Evolutionary conservation across 1,140 invertebrate species (phyloP).

Genomic region (Panagrolaimus sp.): DNA sequence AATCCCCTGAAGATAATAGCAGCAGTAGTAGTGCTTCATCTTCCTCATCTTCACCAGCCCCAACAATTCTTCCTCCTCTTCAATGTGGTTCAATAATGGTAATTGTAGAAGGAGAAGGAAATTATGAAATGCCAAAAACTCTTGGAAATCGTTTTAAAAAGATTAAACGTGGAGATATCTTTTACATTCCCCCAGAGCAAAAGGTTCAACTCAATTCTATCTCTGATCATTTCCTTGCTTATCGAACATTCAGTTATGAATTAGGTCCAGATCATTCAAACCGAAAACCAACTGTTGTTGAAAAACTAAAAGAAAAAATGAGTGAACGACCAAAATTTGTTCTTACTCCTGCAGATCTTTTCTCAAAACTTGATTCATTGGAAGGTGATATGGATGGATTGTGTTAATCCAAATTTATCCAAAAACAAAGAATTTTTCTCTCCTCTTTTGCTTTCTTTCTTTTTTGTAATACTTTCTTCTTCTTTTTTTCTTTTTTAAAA

Average conservation of each 20-base stretch:
- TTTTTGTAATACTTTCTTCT: too few species aligned
- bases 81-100: conserved; percentile 51
- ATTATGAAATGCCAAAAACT: conserved; percentile 25
- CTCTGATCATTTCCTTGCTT: conserved; percentile 34
- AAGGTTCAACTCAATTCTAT: not conserved
- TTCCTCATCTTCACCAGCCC: not conserved
- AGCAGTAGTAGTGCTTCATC: too few species aligned
- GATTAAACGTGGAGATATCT: conserved; percentile 47
- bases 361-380: too few species aligned
- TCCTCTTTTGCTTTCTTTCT: too few species aligned
- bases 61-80: conserved; percentile 37
- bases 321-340: too few species aligned
- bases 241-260: conserved; percentile 50
- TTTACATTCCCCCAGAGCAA: conserved; percentile 44
- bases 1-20: too few species aligned
- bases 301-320: too few species aligned
- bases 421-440: too few species aligned
- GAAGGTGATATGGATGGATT: too few species aligned
- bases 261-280: conserved; percentile 45
- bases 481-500: too few species aligned
- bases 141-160: not conserved
- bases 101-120: conserved; percentile 40
- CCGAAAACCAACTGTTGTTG: conserved; percentile 11
- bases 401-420: too few species aligned
- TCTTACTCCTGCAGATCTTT: too few species aligned